Evolutionary conservation across 2,797 vertebrate genomes (phyloP), one percentile per base, ranked within the genome.

Genomic region (Capromys pilorides): DNA sequence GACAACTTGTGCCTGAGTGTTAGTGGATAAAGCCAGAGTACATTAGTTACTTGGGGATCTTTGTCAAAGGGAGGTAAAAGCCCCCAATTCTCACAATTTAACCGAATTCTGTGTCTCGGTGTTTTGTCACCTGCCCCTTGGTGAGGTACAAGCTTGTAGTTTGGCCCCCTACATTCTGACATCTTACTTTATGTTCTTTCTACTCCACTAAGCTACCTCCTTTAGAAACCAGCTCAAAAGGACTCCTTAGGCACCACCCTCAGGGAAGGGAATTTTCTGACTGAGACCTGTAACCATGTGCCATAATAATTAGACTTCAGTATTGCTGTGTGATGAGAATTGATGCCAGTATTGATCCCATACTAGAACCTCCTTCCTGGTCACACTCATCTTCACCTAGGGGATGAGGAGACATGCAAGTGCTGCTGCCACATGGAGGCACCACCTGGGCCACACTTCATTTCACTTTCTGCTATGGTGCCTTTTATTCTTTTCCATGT

Each of bases 401-500:
- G 4, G 45, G 77, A 10, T 49, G 61, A 14, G 11, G 22, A 2
- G 49, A 13, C 0, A 2, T 0, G 9, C 2, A 2, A 10, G 75
- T 11, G 39, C 77, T 45, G 77, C 91, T 91, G 93, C 96, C 95
- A 77, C 4, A 83, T 36, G 62, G 26, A 90, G 91, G 91, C 16
- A 1, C 12, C 2, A 6, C 0, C 1, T 0, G 36, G 41, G 3
- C 24, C 31, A 39, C 2, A 5, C 7, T 49, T n/a, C 57, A 22
- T 5, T 66, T 3, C 2, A 26, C 67, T 49, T 51, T 33, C 16
- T 78, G 77, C 77, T 77, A 33, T 36, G n/a, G 28, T 8, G 9
- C 2, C 8, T 33, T 0, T 31, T 21, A 11, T 6, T 66, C 14
- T 36, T 81, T 61, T 85, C 57, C 61, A 69, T 2, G 0, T 36